Percentiles rank a stretch among this genome's conserved stretches.
Conservation (phyloP, 2,888 invertebrate genomes). For the Bombyx huttoni region DNA sequence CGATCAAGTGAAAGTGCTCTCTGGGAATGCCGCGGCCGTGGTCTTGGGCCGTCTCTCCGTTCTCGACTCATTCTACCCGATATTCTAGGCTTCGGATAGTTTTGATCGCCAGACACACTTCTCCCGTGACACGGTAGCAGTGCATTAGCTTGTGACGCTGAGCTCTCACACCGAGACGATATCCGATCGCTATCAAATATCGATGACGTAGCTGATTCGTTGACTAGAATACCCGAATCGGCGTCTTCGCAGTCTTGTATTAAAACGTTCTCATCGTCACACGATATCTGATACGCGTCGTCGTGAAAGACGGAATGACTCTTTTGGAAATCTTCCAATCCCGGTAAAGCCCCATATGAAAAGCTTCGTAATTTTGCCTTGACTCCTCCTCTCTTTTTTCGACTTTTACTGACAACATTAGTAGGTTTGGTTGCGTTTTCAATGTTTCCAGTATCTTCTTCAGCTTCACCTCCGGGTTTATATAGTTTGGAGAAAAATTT, state of each 20-base stretch:
- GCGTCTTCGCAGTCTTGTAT: conserved; percentile 78
- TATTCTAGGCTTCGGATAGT: conserved; percentile 41
- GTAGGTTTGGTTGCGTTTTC: conserved; percentile 41
- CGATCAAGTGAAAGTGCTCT: conserved; percentile 70
- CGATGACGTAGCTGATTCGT: conserved; percentile 79
- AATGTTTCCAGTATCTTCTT: conserved; percentile 30
- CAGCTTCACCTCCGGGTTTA: conserved; percentile 53
- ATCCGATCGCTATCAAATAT: conserved; percentile 72
- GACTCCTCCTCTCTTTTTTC: conserved; percentile 53
- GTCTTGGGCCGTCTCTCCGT: conserved; percentile 40
- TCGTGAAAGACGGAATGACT: conserved; percentile 76
- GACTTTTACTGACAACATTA: conserved; percentile 38
- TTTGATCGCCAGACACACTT: conserved; percentile 66
- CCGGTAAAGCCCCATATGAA: conserved; percentile 81
- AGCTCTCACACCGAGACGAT: conserved; percentile 67
- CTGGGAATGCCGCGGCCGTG: conserved; percentile 52
- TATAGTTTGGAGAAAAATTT: conserved; percentile 79
- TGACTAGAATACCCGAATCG: conserved; percentile 82
- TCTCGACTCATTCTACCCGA: conserved; percentile 57
- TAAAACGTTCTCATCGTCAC: conserved; percentile 68
- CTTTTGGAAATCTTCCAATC: conserved; percentile 78
- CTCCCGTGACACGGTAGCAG: conserved; percentile 53
- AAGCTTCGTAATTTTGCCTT: conserved; percentile 77
- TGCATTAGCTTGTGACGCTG: conserved; percentile 54
- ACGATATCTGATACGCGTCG: conserved; percentile 61